Evolutionary conservation across 2,888 invertebrate genomes (phyloP), one percentile per base, ranked within the genome.

Genomic region (Cabera pusaria): DNA sequence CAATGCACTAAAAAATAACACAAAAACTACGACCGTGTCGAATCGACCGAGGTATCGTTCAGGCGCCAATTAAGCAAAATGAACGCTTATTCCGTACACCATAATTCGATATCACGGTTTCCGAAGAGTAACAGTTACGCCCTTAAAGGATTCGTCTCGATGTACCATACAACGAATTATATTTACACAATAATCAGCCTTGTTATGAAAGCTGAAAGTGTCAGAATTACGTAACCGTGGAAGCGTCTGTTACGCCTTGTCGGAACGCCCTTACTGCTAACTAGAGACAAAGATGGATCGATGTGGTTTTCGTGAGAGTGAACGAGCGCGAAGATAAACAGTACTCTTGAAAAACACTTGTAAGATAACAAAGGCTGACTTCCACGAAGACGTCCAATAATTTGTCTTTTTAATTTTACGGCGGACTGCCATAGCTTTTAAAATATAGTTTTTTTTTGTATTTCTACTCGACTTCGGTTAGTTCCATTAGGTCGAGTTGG

Each of bases 351-450:
- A 87, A 87, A 88, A 86, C 88, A 87, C 88, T 87, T 84, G 85
- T 83, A 83, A 82, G 82, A 86, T 88, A 87, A 88, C 88, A 88
- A 87, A 87, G 83, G 79, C 79, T 75, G 69, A 72, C 76, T 87
- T 88, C 88, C 81, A 85, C 82, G 88, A 87, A 88, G 79, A 86
- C 81, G 83, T 85, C 75, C 84, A 84, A 88, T 88, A 88, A 88
- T 87, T 88, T 88, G 87, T 87, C 87, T 86, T 88, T 88, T 88
- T 87, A 87, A 88, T 87, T 87, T 88, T 83, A 86, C 82, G 72
- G 74, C 79, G 79, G 83, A 84, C 84, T 84, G 82, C 72, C 77
- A 79, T 83, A 73, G 83, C 80, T 82, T 81, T 86, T 77, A 77
- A 53, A 81, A n/a, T n/a, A n/a, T n/a, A n/a, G n/a, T 81, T 74